Percentiles rank a stretch among this genome's conserved stretches.
Conservation (phyloP, 2,797 vertebrate species). For the Eospalax fontanierii region DNA sequence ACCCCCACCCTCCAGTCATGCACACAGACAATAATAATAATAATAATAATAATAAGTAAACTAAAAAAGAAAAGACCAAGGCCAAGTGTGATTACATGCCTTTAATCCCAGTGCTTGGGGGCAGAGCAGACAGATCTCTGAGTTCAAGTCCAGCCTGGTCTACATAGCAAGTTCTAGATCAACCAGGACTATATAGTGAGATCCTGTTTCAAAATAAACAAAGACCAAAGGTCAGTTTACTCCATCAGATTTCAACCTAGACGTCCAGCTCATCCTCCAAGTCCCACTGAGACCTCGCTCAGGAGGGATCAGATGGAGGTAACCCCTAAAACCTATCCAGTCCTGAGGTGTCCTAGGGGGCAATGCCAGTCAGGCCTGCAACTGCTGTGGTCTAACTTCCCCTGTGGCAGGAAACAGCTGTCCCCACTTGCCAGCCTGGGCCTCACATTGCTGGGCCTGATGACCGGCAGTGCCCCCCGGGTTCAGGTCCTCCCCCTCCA, state of each 20-base stretch:
- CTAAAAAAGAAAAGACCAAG: not conserved
- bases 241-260: not conserved
- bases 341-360: not conserved
- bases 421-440: not conserved
- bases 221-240: not conserved
- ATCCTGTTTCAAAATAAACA: not conserved
- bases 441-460: not conserved
- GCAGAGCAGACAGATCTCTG: not conserved
- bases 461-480: accelerated
- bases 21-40: not conserved
- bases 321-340: too few species aligned
- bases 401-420: constrained; percentile 38
- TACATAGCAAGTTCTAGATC: not conserved
- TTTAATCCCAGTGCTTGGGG: not conserved
- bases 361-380: not conserved
- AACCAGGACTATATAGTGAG: not conserved
- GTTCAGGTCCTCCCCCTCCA: not conserved
- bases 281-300: not conserved
- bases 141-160: not conserved
- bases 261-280: not conserved
- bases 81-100: accelerated
- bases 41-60: not conserved
- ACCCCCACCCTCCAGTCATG: too few species aligned
- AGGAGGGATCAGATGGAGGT: not conserved
- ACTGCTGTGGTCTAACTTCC: constrained; percentile 58